These are phyloP conservation scores for Ganaspis brasiliensis DNA, from an alignment of 2,888 invertebrate species.

Conservation along the genomic window DNA sequence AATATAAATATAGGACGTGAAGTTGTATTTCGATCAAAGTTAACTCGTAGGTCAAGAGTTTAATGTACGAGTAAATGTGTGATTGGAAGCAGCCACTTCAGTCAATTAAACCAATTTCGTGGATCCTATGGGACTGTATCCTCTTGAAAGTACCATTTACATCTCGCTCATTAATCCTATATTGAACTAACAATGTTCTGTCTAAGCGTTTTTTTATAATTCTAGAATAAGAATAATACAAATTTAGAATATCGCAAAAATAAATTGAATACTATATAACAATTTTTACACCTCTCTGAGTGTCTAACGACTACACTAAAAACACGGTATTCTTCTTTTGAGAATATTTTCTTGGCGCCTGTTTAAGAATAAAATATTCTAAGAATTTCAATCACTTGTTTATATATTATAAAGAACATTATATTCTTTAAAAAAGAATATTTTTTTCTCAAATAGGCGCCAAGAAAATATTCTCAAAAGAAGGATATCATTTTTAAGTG, in stretches of 20 bases:
- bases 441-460: no score
- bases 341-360: no score
- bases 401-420: no score
- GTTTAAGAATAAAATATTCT: no score
- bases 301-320: no score
- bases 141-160: conserved; percentile 59
- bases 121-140: conserved; percentile 58
- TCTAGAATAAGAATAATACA: not conserved
- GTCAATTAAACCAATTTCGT: conserved; percentile 70
- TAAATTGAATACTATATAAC: no score
- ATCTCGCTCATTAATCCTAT: conserved; percentile 32
- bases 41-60: conserved; percentile 55
- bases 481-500: no score
- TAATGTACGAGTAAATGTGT: conserved; percentile 53
- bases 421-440: no score
- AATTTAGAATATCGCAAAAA: not conserved
- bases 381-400: no score
- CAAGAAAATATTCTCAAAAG: no score
- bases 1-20: not conserved
- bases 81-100: conserved; percentile 62
- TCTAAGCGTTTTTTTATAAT: not conserved
- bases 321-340: no score
- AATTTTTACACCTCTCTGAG: no score
- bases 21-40: conserved; percentile 54
- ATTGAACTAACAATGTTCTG: conserved; percentile 2